Conservation (phyloP, 2,113 vertebrate species). For the Gymnobelideus leadbeateri region DNA sequence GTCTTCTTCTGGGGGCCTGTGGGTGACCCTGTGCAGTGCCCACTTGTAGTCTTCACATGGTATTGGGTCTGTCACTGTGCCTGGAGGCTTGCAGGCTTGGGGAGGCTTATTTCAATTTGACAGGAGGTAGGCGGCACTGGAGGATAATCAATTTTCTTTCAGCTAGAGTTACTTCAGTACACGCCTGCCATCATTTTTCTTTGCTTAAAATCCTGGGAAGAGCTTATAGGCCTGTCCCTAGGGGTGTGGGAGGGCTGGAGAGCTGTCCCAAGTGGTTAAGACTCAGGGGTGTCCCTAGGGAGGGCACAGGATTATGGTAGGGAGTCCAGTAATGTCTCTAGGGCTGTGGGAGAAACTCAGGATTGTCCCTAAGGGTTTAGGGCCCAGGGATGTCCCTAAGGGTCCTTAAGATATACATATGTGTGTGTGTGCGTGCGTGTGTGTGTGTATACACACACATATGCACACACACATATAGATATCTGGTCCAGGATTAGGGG, state of each 20-base stretch:
- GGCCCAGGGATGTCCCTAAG: no score
- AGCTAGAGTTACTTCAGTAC: neutral
- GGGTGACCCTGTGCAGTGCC: constrained; percentile 40
- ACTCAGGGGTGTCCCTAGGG: neutral
- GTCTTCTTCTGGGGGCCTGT: neutral
- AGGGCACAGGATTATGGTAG: neutral
- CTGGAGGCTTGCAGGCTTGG: constrained; percentile 58
- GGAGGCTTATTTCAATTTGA: constrained; percentile 48
- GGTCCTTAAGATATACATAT: no score
- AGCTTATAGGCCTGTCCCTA: neutral
- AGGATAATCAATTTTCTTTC: constrained; percentile 40
- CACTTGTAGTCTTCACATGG: constrained; percentile 6
- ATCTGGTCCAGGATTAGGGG: no score
- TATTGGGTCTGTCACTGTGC: constrained; percentile 66
- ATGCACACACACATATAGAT: no score
- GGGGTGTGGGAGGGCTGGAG: neutral
- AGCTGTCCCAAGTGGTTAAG: neutral
- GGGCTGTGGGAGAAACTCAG: no score
- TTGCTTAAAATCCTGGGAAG: neutral
- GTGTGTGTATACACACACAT: no score
- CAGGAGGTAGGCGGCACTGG: constrained; percentile 9
- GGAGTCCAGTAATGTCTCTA: neutral
- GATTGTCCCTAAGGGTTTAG: no score
- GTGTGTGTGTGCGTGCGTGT: no score
- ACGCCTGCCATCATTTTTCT: neutral